phyloP scores from a whole-genome alignment of 2,797 vertebrate species.

The Malurus leucopterus region DNA sequence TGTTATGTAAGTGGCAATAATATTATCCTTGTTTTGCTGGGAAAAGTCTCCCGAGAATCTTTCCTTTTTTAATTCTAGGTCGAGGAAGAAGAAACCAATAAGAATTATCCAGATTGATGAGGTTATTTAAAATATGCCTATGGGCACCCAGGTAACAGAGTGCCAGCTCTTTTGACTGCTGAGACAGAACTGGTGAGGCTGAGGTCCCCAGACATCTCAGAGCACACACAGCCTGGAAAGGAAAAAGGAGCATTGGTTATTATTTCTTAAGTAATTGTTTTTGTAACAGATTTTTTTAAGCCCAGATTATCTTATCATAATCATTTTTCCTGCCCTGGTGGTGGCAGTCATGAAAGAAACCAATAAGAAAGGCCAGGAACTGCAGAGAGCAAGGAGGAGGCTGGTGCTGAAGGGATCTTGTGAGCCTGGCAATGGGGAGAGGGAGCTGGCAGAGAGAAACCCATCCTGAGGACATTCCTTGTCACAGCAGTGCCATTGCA shows the following conservation, averaged over 20 bases:
- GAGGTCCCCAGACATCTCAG: neutral
- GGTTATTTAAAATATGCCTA: neutral
- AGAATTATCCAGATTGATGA: neutral
- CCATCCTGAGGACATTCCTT: accelerated
- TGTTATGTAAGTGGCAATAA: neutral
- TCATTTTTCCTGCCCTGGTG: neutral
- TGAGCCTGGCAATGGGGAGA: accelerated
- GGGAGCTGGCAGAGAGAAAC: neutral
- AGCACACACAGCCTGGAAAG: neutral
- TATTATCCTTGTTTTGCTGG: neutral
- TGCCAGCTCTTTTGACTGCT: neutral
- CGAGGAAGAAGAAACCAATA: neutral
- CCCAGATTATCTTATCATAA: neutral
- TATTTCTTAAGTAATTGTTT: neutral
- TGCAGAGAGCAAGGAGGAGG: neutral
- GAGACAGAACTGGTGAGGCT: neutral
- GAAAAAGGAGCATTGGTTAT: neutral
- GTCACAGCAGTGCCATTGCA: neutral
- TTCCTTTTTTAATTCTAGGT: neutral
- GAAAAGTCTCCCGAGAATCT: neutral
- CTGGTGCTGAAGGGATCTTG: neutral
- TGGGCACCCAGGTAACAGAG: neutral
- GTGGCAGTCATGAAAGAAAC: neutral
- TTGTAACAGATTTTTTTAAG: neutral
- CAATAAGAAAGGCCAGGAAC: neutral